Evolutionary conservation across 2,113 vertebrate genomes (phyloP), one percentile per base, ranked within the genome.

Genomic region (Gobius niger): DNA sequence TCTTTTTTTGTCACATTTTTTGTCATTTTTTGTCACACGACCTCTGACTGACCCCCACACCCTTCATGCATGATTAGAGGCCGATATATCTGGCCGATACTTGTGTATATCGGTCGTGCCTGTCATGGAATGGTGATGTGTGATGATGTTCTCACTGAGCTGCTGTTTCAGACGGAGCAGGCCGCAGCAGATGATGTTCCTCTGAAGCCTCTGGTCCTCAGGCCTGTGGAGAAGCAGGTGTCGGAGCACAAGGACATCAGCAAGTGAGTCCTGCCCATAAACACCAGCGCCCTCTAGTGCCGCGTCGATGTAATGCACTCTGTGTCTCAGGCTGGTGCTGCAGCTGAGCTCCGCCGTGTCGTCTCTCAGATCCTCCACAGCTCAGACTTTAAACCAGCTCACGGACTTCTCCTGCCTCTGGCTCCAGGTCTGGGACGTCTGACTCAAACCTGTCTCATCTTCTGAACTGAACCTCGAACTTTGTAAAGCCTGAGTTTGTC

Each of bases 221-320:
- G 88, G 53, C 76, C 90, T 40, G 84, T 95, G 80, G 93, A 94
- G 73, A 87, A 87, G 69, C 92, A 93, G 81, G 89, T 95, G 76
- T 77, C 83, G 0, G 94, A 95, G 60, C 94, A 95, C 74, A 95
- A 93, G 77, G 94, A 95, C 78, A 44, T 95, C 61, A 89, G 70
- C 85, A 95, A 92, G 92, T 86, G 4, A 54, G 52, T 12, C 52
- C 18, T 54, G 24, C 1, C 2, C 34, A 7, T 18, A 44, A 16
- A 63, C 40, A 19, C 44, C 16, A 7, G 70, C 19, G 52, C 18
- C 52, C 52, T 9, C 56, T 65, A 34, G 24, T 34, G 24, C 24
- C 24, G 24, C 24, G 24, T 34, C 5, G 24, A 34, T 34, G 1
- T 34, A 34, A 34, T 34, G 24, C 3, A 34, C 24, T 34, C 24